Percentiles rank a stretch among this genome's conserved stretches.
Evolutionary conservation across 1,140 invertebrate genomes (phyloP).

Genomic region (Trichonephila clavipes): DNA sequence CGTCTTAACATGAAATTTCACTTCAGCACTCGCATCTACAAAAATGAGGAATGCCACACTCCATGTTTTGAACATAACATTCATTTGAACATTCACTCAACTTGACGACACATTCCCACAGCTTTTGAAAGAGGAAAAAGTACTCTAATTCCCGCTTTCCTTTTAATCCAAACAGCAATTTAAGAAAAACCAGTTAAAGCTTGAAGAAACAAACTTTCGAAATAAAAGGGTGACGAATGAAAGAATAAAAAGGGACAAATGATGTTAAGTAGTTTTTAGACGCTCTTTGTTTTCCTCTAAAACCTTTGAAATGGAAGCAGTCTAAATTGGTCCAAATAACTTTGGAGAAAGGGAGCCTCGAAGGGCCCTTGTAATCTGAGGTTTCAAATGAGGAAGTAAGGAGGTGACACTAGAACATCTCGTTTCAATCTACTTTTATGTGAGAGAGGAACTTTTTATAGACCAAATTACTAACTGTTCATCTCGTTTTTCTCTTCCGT

Average conservation of each 20-base stretch:
- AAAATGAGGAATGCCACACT: no score
- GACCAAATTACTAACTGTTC: background rate
- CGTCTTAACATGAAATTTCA: no score
- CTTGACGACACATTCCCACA: no score
- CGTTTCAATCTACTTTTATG: background rate
- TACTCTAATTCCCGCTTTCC: background rate
- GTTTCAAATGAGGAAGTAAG: background rate
- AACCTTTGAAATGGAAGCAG: background rate
- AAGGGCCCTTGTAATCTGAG: background rate
- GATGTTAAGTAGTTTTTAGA: slow-evolving; percentile 14
- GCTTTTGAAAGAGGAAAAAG: no score
- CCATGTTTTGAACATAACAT: no score
- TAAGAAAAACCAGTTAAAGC: background rate
- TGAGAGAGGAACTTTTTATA: background rate
- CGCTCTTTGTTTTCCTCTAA: background rate
- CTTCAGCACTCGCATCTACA: no score
- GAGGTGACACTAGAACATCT: background rate
- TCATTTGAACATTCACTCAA: no score
- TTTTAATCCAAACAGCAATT: background rate
- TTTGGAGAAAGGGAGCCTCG: background rate
- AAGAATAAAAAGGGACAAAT: background rate
- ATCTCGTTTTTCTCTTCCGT: background rate
- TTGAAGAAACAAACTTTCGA: background rate
- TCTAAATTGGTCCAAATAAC: slow-evolving; percentile 23
- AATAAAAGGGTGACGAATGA: background rate